Percentiles rank a stretch among this genome's conserved stretches.
Conservation (phyloP, 30 jellyfish, hydroid and myxozoan species). For the Nemopilema nomurai region DNA sequence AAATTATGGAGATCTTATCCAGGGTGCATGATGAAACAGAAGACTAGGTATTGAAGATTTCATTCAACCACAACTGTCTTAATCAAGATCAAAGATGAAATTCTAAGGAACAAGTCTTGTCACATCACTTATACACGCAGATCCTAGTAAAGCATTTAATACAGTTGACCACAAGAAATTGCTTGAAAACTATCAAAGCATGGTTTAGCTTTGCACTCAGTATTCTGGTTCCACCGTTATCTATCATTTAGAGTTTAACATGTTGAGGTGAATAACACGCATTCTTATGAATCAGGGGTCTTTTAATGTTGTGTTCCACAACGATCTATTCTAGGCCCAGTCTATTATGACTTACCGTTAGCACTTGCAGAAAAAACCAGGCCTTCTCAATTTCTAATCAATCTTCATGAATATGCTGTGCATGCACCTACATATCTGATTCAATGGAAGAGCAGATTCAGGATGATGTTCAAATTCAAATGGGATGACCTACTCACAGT, state of each 20-base stretch:
- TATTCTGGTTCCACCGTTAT: conserved; percentile 17
- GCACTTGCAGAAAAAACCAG: too few species aligned
- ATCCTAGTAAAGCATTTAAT: conserved; percentile 32
- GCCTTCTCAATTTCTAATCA: too few species aligned
- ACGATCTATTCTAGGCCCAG: too few species aligned
- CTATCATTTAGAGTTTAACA: conserved; percentile 12
- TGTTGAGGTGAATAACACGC: conserved; percentile 18
- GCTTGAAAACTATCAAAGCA: conserved; percentile 29
- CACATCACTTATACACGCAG: conserved; percentile 33
- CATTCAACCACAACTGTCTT: neutral
- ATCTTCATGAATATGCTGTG: too few species aligned
- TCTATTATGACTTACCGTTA: too few species aligned
- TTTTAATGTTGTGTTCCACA: too few species aligned
- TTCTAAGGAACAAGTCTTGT: conserved; percentile 14
- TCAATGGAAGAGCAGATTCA: too few species aligned
- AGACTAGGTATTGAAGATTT: neutral
- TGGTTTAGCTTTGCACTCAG: conserved; percentile 23
- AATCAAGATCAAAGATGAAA: neutral
- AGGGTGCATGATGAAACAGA: too few species aligned
- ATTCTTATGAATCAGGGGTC: conserved; percentile 10
- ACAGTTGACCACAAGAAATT: conserved; percentile 17
- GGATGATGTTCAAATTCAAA: too few species aligned
- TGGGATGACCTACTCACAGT: too few species aligned
- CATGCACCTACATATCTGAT: too few species aligned
- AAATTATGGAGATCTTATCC: too few species aligned